Evolutionary conservation across 2,113 vertebrate genomes (phyloP).

Genomic region (Festucalex cinctus): DNA sequence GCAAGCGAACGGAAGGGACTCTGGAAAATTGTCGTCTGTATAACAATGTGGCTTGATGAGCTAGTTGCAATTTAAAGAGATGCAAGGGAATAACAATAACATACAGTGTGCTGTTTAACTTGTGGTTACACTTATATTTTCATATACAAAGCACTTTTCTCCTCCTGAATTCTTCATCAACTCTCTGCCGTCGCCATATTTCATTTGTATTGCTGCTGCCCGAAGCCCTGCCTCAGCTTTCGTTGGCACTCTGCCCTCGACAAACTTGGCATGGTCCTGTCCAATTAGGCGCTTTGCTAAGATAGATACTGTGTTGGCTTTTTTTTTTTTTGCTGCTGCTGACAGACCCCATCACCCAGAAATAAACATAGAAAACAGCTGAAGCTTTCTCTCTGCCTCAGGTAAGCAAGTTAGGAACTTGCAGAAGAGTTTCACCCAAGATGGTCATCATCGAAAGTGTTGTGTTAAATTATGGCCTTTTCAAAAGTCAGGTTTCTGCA

Average conservation of each 20-base stretch:
- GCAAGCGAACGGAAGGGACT: slow-evolving; percentile 13
- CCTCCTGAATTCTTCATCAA: slow-evolving; percentile 8
- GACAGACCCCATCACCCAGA: slow-evolving; percentile 60
- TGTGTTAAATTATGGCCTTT: not conserved
- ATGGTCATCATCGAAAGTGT: not conserved
- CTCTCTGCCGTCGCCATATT: slow-evolving; percentile 31
- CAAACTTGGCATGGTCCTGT: slow-evolving; percentile 65
- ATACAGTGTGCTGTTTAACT: not conserved
- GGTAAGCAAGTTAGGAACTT: slow-evolving; percentile 44
- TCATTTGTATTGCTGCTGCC: slow-evolving; percentile 39
- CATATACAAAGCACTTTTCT: not conserved
- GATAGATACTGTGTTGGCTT: slow-evolving; percentile 71
- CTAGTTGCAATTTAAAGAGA: slow-evolving; percentile 1
- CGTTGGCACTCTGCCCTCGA: slow-evolving; percentile 54
- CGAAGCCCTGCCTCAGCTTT: slow-evolving; percentile 35
- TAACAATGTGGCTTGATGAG: slow-evolving; percentile 2
- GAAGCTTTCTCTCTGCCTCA: slow-evolving; percentile 47
- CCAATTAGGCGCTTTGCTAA: slow-evolving; percentile 69
- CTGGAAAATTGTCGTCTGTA: slow-evolving; percentile 1
- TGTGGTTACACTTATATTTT: not conserved
- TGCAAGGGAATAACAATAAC: slow-evolving; percentile 14
- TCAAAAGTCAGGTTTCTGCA: not conserved
- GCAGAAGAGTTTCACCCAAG: slow-evolving; percentile 6
- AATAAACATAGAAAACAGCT: slow-evolving; percentile 62
- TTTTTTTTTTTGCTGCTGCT: slow-evolving; percentile 42